Evolutionary conservation across 1,140 invertebrate genomes (phyloP), one percentile per base, ranked within the genome.

Genomic region (Scylla paramamosain): DNA sequence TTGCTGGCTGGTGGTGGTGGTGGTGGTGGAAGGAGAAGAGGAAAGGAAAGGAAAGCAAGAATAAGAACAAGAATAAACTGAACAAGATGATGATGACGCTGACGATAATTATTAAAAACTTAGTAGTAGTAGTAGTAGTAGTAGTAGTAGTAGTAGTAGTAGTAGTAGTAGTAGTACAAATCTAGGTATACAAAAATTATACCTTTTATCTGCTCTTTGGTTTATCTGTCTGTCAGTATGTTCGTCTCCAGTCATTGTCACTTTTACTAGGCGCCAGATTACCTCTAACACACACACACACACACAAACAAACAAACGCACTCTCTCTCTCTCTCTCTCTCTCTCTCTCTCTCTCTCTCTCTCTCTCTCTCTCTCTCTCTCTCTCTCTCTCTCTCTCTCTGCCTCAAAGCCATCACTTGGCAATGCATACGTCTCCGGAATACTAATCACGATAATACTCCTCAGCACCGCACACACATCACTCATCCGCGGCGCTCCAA

Each of bases 371-470:
- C 86, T 88, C 86, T 88, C 86, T 88, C 86, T 88, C 86, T 88
- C 86, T 88, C 86, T 88, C 86, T 88, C 86, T 88, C 86, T 88
- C 86, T 88, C 86, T 88, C 86, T 88, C 86, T 88, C 86, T 88
- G n/a, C 29, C 86, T 88, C 31, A 86, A 45, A 46, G 25, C 86
- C n/a, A 16, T 10, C 67, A 77, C n/a, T n/a, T 77, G 20, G 4
- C 20, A 77, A n/a, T 7, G 4, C 67, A 77, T 0, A n/a, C 67
- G 67, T n/a, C 8, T n/a, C 12, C 25, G 8, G 67, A 77, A 77
- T 77, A 20, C n/a, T 77, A 77, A 77, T 77, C 12, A 77, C 67
- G 12, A 12, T n/a, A 7, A n/a, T 77, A 77, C 20, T 77, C 67
- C 12, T 7, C 67, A 77, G 20, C 67, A 77, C 67, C 12, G 14